phyloP scores from a whole-genome alignment of 2,113 vertebrate genomes.

The Prietella phreatophila region DNA sequence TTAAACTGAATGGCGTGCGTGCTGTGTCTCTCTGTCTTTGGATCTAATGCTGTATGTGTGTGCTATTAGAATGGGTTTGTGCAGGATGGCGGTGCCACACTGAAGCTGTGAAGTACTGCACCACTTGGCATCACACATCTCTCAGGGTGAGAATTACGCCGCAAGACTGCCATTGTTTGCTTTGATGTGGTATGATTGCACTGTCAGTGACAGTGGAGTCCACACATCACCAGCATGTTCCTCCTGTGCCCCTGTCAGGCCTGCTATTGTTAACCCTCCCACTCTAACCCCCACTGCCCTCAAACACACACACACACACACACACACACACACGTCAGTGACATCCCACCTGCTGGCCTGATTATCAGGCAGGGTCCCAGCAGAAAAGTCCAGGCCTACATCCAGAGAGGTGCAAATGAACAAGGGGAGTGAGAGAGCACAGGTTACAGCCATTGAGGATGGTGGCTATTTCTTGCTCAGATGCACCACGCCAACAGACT shows the following conservation, averaged over 20 bases:
- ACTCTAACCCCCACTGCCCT: background rate
- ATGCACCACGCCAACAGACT: background rate
- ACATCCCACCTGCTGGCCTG: slow-evolving; percentile 61
- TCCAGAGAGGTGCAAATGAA: slow-evolving; percentile 71
- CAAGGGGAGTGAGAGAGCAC: slow-evolving; percentile 42
- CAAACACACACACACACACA: slow-evolving; percentile 24
- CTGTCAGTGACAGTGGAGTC: slow-evolving; percentile 57
- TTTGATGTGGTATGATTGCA: slow-evolving; percentile 71
- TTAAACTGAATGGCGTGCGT: slow-evolving; percentile 19
- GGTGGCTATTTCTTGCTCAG: slow-evolving; percentile 21
- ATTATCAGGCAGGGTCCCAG: slow-evolving; percentile 54
- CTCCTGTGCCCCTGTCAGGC: slow-evolving; percentile 33
- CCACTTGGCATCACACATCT: slow-evolving; percentile 57
- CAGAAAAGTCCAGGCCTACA: slow-evolving; percentile 51
- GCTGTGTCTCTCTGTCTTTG: slow-evolving; percentile 42
- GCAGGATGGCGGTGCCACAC: slow-evolving; percentile 30
- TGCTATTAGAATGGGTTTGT: slow-evolving; percentile 56
- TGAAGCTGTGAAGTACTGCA: slow-evolving; percentile 39
- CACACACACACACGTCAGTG: slow-evolving; percentile 37
- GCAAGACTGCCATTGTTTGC: slow-evolving; percentile 67
- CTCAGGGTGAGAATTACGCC: slow-evolving; percentile 70
- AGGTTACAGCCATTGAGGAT: slow-evolving; percentile 30
- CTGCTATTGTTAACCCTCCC: slow-evolving; percentile 42
- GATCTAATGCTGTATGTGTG: slow-evolving; percentile 44
- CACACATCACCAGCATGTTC: slow-evolving; percentile 50